phyloP scores from a whole-genome alignment of 2,888 invertebrate species.

The Erebia epiphron region DNA sequence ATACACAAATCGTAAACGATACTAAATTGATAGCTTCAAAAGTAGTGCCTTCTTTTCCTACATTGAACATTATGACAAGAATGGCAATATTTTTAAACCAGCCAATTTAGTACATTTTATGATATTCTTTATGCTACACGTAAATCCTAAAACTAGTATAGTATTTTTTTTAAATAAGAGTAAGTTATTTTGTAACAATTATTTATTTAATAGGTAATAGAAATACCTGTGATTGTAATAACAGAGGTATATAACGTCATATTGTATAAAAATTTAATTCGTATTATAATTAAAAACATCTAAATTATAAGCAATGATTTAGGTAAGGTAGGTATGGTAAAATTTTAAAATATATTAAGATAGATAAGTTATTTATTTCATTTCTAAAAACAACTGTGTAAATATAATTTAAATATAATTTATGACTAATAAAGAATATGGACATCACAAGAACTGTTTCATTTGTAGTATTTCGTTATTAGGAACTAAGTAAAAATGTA shows the following conservation, averaged over 20 bases:
- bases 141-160: not conserved
- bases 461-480: not conserved
- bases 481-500: not conserved
- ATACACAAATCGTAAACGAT: not conserved
- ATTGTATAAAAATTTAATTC: not conserved
- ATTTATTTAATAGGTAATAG: conserved; percentile 2
- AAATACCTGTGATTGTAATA: conserved; percentile 5
- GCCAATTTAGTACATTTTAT: not conserved
- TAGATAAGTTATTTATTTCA: not conserved
- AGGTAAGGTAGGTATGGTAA: too few species aligned
- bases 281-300: not conserved
- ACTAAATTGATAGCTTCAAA: not conserved
- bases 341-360: not conserved
- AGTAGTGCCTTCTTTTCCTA: not conserved
- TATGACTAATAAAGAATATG: conserved; percentile 5
- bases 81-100: not conserved
- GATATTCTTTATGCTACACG: not conserved
- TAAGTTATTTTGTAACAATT: conserved; percentile 3
- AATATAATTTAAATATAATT: conserved; percentile 19
- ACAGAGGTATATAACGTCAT: not conserved
- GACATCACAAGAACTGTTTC: not conserved
- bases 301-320: not conserved
- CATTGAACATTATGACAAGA: not conserved
- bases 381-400: conserved; percentile 9
- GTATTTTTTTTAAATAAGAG: not conserved